phyloP scores from a whole-genome alignment of 2,888 invertebrate species.

The Pinctada fucata region DNA sequence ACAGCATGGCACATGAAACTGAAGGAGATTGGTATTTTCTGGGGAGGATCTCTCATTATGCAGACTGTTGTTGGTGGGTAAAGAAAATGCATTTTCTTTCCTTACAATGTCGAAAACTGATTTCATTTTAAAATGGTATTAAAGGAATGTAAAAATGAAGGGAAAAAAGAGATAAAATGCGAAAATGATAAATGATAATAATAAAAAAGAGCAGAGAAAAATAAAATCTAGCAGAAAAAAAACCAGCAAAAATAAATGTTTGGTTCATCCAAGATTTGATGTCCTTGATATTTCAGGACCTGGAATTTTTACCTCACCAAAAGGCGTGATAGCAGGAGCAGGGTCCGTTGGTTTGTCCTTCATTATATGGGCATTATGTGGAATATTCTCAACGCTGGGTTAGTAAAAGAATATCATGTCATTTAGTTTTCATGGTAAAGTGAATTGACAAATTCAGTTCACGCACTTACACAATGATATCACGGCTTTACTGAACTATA shows the following conservation, averaged over 20 bases:
- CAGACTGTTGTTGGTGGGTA: conserved; percentile 89
- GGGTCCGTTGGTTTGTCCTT: conserved; percentile 97
- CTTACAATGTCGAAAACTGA: too few relatives aligned
- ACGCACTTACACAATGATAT: too few relatives aligned
- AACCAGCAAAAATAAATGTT: too few relatives aligned
- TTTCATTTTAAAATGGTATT: too few relatives aligned
- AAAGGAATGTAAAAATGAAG: too few relatives aligned
- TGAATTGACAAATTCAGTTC: neutral
- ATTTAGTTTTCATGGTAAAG: neutral
- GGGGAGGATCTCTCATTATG: conserved; percentile 88
- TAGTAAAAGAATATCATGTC: conserved; percentile 75
- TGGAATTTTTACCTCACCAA: conserved; percentile 98
- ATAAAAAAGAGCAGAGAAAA: too few relatives aligned
- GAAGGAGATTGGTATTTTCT: conserved; percentile 87
- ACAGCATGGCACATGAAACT: conserved; percentile 21
- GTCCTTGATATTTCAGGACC: conserved; percentile 83
- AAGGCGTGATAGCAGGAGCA: conserved; percentile 89
- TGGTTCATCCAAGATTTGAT: too few relatives aligned
- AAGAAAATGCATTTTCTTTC: neutral
- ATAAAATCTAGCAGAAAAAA: too few relatives aligned
- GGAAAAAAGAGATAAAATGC: too few relatives aligned
- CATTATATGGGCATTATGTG: conserved; percentile 95
- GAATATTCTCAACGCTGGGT: conserved; percentile 93
- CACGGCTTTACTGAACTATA: too few relatives aligned
- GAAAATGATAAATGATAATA: too few relatives aligned